Evolutionary conservation across 2,888 invertebrate genomes (phyloP).

Genomic region (Scaptomyza caliginosa): DNA sequence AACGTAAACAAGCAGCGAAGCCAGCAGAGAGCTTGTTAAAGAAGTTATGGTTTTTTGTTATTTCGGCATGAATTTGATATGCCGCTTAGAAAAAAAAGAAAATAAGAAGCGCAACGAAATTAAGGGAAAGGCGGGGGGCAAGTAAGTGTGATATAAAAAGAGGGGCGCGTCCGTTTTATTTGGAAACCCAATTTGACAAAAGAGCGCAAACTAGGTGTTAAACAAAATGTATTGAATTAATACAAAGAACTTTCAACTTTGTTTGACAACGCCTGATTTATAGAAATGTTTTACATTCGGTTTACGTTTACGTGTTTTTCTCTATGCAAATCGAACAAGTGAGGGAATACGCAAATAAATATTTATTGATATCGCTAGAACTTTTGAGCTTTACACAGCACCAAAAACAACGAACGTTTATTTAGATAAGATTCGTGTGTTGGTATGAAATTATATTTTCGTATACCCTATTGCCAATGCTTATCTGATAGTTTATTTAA

Average conservation of each 20-base stretch:
- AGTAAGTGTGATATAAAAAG: conserved; percentile 1
- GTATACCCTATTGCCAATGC: conserved; percentile 1
- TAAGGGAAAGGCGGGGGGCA: background rate
- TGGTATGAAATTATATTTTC: conserved; percentile 7
- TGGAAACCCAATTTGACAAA: background rate
- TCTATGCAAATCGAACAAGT: conserved; percentile 12
- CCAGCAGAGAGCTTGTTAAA: conserved; percentile 11
- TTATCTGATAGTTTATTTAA: conserved; percentile 16
- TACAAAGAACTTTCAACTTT: too few species aligned
- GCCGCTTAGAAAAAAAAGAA: conserved; percentile 60
- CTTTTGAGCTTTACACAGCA: conserved; percentile 17
- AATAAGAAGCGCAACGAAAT: conserved; percentile 19
- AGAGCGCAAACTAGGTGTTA: background rate
- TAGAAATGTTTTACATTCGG: conserved; percentile 6
- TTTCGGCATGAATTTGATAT: conserved; percentile 65
- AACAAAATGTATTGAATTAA: too few species aligned
- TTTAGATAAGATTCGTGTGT: conserved; percentile 26
- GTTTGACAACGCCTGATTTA: background rate
- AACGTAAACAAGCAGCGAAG: conserved; percentile 53
- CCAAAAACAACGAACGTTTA: conserved; percentile 5
- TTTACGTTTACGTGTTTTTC: conserved; percentile 1
- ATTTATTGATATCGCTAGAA: conserved; percentile 21
- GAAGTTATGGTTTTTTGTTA: conserved; percentile 44
- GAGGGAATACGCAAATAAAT: conserved; percentile 11
- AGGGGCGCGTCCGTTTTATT: conserved; percentile 26